Evolutionary conservation across 2,888 invertebrate species (phyloP).

Genomic region (Parthenolecanium corni): DNA sequence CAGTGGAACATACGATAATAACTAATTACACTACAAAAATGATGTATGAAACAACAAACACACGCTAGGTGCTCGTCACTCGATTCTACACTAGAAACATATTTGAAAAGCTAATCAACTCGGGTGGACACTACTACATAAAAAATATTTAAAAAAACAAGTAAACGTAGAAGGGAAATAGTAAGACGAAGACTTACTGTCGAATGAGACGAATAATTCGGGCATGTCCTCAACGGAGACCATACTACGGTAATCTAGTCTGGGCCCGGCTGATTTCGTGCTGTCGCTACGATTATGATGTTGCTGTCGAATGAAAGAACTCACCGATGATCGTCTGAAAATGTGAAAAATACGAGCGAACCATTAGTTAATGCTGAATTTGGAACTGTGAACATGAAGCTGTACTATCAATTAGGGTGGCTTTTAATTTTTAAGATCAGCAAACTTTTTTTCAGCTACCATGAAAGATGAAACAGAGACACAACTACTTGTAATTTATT

Average conservation of each 20-base stretch:
- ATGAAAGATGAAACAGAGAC: too few relatives aligned
- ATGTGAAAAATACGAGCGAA: background rate
- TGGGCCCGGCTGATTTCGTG: constrained; percentile 54
- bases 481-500: too few relatives aligned
- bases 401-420: background rate
- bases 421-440: too few relatives aligned
- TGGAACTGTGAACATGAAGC: background rate
- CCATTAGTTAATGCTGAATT: background rate
- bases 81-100: too few relatives aligned
- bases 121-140: background rate
- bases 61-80: too few relatives aligned
- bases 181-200: constrained; percentile 60
- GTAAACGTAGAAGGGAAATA: constrained; percentile 2
- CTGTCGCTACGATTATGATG: constrained; percentile 34
- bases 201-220: constrained; percentile 85
- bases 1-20: too few relatives aligned
- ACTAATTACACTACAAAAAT: too few relatives aligned
- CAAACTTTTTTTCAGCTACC: too few relatives aligned
- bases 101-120: too few relatives aligned
- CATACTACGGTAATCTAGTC: constrained; percentile 82
- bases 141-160: background rate
- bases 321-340: constrained; percentile 68
- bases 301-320: constrained; percentile 68
- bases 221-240: constrained; percentile 91
- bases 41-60: too few relatives aligned